Evolutionary conservation across 2,113 vertebrate species (phyloP), one percentile per base, ranked within the genome.

Genomic region (Corythornis cristatus): DNA sequence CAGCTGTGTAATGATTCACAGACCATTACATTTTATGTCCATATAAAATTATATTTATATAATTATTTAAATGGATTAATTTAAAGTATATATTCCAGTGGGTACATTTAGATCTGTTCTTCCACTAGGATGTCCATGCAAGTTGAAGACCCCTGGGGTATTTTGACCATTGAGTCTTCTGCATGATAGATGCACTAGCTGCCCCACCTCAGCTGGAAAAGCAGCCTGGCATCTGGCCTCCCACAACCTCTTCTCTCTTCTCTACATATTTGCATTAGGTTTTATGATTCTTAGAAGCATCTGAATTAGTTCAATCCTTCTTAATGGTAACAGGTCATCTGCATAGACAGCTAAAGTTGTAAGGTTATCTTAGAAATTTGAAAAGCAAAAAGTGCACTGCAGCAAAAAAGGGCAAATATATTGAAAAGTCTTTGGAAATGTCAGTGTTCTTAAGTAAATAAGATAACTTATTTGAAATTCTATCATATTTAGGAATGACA

Each of bases 111-210:
- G 20, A 4, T n/a, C 9, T 61, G 1, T 33, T 54, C 37, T 58
- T 80, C 14, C 46, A 22, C 31, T 54, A 45, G 10, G 5, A 46
- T 25, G 12, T 12, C 23, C 7, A 14, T 8, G 15, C 8, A 51
- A 68, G 9, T 3, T 67, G 42, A 82, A 72, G 35, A 53, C 8
- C 9, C 25, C 15, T 40, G 15, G 28, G 11, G 6, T 12, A 8
- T 29, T 5, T 6, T 46, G 19, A 29, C 0, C 0, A 4, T 11
- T 80, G 50, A 62, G 3, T 0, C 4, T 62, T 50, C 26, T 37
- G 9, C 14, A 5, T 19, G 21, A 60, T 53, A 45, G 8, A 33
- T 53, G 9, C 19, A 23, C 5, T 33, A 75, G 5, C 16, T 89
- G 17, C 9, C 25, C 14, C 26, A 45, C 9, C 16, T 70, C 58